Evolutionary conservation across 1,140 invertebrate genomes (phyloP).

Genomic region (Limonius californicus): DNA sequence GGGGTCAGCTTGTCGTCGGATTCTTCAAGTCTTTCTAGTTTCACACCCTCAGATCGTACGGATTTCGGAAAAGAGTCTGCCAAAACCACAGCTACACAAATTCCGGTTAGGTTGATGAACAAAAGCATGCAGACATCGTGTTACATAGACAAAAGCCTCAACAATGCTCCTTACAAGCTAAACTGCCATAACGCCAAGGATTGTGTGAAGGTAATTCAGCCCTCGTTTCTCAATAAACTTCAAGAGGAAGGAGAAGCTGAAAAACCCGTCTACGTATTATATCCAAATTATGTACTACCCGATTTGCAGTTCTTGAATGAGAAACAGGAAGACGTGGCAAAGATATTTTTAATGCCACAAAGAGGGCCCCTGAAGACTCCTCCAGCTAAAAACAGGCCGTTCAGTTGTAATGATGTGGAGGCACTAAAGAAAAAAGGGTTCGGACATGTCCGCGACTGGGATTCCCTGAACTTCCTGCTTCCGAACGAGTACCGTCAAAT

Average conservation of each 20-base stretch:
- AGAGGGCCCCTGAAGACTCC: conserved; percentile 39
- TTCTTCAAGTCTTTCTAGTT: conserved; percentile 17
- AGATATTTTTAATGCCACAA: conserved; percentile 48
- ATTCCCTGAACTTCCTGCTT: conserved; percentile 80
- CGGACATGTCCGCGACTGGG: conserved; percentile 84
- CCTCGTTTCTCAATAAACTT: conserved; percentile 62
- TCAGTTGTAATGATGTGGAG: conserved; percentile 81
- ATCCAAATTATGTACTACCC: conserved; percentile 87
- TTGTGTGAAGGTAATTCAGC: conserved; percentile 56
- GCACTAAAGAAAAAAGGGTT: conserved; percentile 73
- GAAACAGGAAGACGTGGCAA: conserved; percentile 55
- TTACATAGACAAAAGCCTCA: conserved; percentile 38
- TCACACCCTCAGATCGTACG: neutral
- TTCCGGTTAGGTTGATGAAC: conserved; percentile 54
- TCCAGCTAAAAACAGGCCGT: conserved; percentile 56
- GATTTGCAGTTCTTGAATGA: conserved; percentile 79
- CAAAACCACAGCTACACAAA: conserved; percentile 30
- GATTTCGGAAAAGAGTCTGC: conserved; percentile 33
- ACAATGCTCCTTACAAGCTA: conserved; percentile 34
- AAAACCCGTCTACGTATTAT: conserved; percentile 81
- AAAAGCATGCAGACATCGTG: conserved; percentile 71
- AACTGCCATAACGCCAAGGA: conserved; percentile 29
- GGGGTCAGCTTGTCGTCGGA: conserved; percentile 16
- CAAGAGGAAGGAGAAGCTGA: conserved; percentile 60
- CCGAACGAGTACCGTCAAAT: conserved; percentile 75